These are phyloP conservation scores for Cottoperca gobio DNA, from an alignment of 2,797 vertebrate genomes.

Conservation along the genomic window DNA sequence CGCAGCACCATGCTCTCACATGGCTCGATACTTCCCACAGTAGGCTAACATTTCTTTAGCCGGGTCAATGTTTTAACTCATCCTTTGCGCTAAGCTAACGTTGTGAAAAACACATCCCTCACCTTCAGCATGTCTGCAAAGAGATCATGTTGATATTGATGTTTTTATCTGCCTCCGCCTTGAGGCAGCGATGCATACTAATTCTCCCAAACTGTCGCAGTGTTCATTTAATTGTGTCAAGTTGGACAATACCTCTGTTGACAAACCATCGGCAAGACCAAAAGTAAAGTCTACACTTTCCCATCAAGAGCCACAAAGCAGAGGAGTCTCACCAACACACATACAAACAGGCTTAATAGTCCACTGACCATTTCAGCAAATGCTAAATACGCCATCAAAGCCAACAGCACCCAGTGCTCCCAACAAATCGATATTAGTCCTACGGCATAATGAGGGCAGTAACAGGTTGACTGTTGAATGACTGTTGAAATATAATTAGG, in stretches of 20 bases:
- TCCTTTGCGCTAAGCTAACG: not conserved
- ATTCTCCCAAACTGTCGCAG: not conserved
- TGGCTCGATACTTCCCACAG: not conserved
- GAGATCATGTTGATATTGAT: constrained; percentile 3
- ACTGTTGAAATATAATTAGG: constrained; percentile 32
- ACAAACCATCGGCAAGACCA: not conserved
- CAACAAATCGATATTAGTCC: constrained; percentile 60
- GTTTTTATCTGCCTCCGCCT: constrained; percentile 1
- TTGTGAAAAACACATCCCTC: not conserved
- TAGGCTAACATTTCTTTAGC: not conserved
- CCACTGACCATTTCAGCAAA: constrained; percentile 41
- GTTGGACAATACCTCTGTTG: constrained; percentile 3
- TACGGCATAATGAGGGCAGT: constrained; percentile 46
- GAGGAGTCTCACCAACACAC: constrained; percentile 7
- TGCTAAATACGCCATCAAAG: constrained; percentile 59
- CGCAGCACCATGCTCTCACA: no score
- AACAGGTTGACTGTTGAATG: constrained; percentile 51
- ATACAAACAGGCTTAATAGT: constrained; percentile 14
- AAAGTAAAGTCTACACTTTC: not conserved
- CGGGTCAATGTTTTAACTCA: not conserved
- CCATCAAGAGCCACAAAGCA: constrained; percentile 11
- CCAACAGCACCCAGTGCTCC: constrained; percentile 39
- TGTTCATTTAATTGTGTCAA: constrained; percentile 19
- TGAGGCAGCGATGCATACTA: not conserved
- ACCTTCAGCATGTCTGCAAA: constrained; percentile 11